Evolutionary conservation across 2,113 vertebrate species (phyloP).

Genomic region (Porphyrio hochstetteri): DNA sequence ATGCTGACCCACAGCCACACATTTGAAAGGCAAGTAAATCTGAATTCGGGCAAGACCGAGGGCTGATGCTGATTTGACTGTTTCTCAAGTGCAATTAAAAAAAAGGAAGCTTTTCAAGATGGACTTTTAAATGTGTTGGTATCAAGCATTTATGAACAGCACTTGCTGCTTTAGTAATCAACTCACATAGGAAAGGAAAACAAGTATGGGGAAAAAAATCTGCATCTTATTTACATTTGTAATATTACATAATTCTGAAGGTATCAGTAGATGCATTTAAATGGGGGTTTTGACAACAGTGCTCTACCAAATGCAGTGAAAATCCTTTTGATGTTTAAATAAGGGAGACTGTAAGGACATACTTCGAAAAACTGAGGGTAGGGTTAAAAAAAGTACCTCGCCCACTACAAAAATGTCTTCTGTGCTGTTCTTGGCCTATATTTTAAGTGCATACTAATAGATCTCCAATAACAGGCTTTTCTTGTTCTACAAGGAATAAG

Average conservation of each 20-base stretch:
- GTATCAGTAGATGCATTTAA: constrained; percentile 19
- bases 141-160: constrained; percentile 9
- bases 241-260: constrained; percentile 38
- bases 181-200: not conserved
- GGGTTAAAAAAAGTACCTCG: constrained; percentile 13
- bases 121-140: not conserved
- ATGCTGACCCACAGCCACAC: not conserved
- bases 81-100: not conserved
- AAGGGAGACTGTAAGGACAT: not conserved
- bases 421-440: not conserved
- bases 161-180: constrained; percentile 45
- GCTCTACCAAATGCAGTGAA: not conserved
- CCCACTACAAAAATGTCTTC: constrained; percentile 30
- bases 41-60: not conserved
- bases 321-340: constrained; percentile 41
- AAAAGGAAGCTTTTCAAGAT: not conserved
- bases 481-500: not conserved
- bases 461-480: constrained; percentile 13
- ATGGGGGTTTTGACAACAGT: constrained; percentile 1
- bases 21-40: not conserved
- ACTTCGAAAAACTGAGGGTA: constrained; percentile 21
- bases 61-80: not conserved
- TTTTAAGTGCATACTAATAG: constrained; percentile 15
- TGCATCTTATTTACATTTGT: constrained; percentile 42
- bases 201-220: constrained; percentile 30